Evolutionary conservation across 1,140 invertebrate genomes (phyloP).

Genomic region (Orius insidiosus): DNA sequence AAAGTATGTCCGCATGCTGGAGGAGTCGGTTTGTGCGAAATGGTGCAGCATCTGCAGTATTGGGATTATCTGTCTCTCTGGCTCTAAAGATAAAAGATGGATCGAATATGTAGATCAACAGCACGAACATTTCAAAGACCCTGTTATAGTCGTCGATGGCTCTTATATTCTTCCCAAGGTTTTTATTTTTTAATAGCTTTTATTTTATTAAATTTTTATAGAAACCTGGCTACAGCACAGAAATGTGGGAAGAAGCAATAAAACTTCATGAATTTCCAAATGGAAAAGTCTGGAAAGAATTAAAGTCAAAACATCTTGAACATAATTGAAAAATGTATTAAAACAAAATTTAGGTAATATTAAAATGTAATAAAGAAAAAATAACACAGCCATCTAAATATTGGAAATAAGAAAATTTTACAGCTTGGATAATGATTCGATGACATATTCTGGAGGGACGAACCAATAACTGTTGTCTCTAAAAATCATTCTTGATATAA

Average conservation of each 20-base stretch:
- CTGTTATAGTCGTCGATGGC: slow-evolving; percentile 46
- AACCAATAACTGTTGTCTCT: slow-evolving; percentile 65
- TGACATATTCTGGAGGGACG: slow-evolving; percentile 32
- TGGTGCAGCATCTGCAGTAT: slow-evolving; percentile 80
- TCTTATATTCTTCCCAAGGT: slow-evolving; percentile 56
- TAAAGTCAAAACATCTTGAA: too few relatives aligned
- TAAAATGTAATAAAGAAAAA: neutral
- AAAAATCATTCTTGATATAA: slow-evolving; percentile 49
- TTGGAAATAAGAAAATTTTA: too few relatives aligned
- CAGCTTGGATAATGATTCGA: neutral
- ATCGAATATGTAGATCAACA: slow-evolving; percentile 81
- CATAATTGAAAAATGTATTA: too few relatives aligned
- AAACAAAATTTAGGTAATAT: too few relatives aligned
- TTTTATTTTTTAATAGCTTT: too few relatives aligned
- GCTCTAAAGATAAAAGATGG: slow-evolving; percentile 46
- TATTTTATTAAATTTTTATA: slow-evolving; percentile 25
- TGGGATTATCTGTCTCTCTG: slow-evolving; percentile 70
- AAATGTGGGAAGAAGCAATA: slow-evolving; percentile 49
- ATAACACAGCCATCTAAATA: neutral
- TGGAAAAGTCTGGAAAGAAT: slow-evolving; percentile 49
- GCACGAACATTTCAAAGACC: slow-evolving; percentile 68
- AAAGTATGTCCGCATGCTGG: slow-evolving; percentile 87
- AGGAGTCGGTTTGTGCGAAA: slow-evolving; percentile 80
- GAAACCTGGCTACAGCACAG: slow-evolving; percentile 58
- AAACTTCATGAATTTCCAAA: slow-evolving; percentile 52